Evolutionary conservation across 2,113 vertebrate species (phyloP).

Genomic region (Pogona vitticeps): DNA sequence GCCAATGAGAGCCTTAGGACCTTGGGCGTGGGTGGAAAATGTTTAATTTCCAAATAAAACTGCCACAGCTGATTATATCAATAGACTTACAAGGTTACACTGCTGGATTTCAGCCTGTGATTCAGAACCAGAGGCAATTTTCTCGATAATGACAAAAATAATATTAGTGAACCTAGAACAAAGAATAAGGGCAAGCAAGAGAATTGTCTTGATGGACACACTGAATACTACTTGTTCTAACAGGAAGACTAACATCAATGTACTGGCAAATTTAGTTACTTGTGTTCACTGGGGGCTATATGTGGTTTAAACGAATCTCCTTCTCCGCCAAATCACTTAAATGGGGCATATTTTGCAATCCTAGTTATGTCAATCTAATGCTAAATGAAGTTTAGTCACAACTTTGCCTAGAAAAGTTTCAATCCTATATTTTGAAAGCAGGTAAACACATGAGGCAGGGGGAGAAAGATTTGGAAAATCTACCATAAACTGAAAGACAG

Average conservation of each 20-base stretch:
- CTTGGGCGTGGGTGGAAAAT: too few species aligned
- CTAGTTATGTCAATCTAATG: neutral
- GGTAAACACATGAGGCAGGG: neutral
- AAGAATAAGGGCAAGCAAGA: neutral
- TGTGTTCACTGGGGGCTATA: neutral
- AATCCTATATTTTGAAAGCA: neutral
- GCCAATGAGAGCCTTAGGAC: too few species aligned
- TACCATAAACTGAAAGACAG: neutral
- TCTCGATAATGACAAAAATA: too few species aligned
- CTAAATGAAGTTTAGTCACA: neutral
- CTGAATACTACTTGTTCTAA: neutral
- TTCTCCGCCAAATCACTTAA: neutral
- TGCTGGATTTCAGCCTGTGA: too few species aligned
- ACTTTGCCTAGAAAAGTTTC: neutral
- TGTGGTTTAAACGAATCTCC: neutral
- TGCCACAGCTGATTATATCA: too few species aligned
- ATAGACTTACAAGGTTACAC: too few species aligned
- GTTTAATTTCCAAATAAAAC: too few species aligned
- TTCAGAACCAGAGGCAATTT: too few species aligned
- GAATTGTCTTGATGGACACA: neutral
- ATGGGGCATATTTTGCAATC: neutral
- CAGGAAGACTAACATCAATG: neutral
- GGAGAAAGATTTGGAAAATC: neutral
- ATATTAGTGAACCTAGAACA: too few species aligned
- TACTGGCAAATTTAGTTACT: neutral